A percentile compares a stretch with the other conserved stretches of the same genome.
Conservation (phyloP, 2,113 vertebrate species). For the Hystrix brachyura region DNA sequence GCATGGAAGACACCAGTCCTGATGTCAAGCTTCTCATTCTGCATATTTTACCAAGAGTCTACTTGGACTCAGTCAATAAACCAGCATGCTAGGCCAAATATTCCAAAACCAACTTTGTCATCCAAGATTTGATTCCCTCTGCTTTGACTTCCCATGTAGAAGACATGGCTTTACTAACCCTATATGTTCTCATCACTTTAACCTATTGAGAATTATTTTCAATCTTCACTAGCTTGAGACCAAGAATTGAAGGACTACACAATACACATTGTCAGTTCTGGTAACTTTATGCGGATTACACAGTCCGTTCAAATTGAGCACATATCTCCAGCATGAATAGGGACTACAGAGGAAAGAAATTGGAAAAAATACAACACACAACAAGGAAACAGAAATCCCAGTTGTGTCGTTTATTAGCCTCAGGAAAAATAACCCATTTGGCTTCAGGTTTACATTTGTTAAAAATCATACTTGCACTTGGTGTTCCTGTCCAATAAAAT, state of each 20-base stretch:
- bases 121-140: background rate
- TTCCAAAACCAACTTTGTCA: background rate
- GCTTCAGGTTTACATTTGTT: constrained; percentile 12
- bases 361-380: background rate
- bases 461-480: background rate
- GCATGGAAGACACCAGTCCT: background rate
- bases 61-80: too few species aligned
- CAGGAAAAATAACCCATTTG: background rate
- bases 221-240: background rate
- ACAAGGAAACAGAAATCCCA: background rate
- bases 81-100: too few species aligned
- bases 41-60: too few species aligned
- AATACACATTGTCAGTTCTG: background rate
- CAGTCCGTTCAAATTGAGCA: background rate
- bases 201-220: background rate
- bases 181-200: constrained; percentile 9
- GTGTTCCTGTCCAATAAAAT: background rate
- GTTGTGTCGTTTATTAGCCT: constrained; percentile 1
- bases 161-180: background rate
- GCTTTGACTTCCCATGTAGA: background rate
- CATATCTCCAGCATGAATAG: background rate
- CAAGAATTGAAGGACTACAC: background rate
- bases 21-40: too few species aligned
- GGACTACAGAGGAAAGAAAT: background rate
- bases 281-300: background rate